These are phyloP conservation scores for Galerucella nymphaeae DNA, from an alignment of 2,888 invertebrate species.

Conservation along the genomic window DNA sequence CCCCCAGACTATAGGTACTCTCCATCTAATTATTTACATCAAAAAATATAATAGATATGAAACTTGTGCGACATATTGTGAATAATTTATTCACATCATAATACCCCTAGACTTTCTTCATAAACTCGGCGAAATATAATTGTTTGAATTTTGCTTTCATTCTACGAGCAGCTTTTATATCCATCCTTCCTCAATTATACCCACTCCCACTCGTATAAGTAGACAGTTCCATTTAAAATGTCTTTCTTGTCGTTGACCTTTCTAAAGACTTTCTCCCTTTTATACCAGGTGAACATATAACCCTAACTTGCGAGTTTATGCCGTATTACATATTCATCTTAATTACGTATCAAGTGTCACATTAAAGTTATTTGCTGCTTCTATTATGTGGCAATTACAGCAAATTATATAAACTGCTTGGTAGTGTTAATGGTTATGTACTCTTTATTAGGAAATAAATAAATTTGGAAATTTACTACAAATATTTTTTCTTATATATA, in stretches of 20 bases:
- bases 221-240: background rate
- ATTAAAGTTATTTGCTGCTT: conserved; percentile 7
- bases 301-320: background rate
- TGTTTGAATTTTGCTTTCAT: too few species aligned
- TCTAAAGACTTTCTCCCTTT: conserved; percentile 2
- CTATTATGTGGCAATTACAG: conserved; percentile 15
- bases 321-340: conserved; percentile 17
- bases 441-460: too few species aligned
- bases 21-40: too few species aligned
- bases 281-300: conserved; percentile 4
- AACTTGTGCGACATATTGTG: too few species aligned
- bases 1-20: too few species aligned
- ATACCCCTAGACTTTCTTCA: too few species aligned
- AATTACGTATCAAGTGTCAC: conserved; percentile 15
- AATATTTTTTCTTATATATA: too few species aligned
- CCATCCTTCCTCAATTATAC: background rate
- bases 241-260: conserved; percentile 11
- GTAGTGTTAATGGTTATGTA: background rate
- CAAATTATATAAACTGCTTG: conserved; percentile 12
- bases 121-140: too few species aligned
- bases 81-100: too few species aligned
- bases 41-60: too few species aligned
- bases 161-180: background rate
- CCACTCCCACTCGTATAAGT: background rate
- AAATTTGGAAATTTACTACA: too few species aligned